Base-by-base conservation (phyloP, 2,888 invertebrate genomes). In the Macrostomum cliftonense region DNA sequence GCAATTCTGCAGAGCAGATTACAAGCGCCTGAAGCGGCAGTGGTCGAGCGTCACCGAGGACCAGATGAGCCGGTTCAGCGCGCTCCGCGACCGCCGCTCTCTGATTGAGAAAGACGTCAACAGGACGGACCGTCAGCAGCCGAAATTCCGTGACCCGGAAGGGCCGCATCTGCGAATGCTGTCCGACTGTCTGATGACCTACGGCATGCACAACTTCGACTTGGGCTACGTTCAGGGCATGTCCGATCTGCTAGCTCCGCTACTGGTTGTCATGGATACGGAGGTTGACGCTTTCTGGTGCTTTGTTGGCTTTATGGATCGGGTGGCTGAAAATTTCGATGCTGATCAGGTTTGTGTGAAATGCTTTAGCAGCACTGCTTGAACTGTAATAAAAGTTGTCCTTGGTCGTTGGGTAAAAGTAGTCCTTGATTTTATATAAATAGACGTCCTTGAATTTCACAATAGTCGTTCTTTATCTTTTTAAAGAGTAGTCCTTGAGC, bases 201-300 rank as follows among this genome's bases (percentile, higher is more conserved):
- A 95, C 65, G 82, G 88, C 39, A 93, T 95, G 95, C 93, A 88
- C 66, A 89, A 95, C 74, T 95, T 95, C 68, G 93, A 95, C 72
- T 74, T 54, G 72, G 74, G 74, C 38, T 75, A 75, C 60, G 74
- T 84, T 0, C 85, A 91, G 70, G 97, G 97, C 20, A 97, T 97
- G 97, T 89, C 88, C 60, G 97, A 97, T 71, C 76, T 95, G 46
- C 71, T 95, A 48, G 85, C 91, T 7, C 95, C 95, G 0, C 79
- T 97, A 59, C 72, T 95, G 48, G 78, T 82, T 62, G 76, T 93
- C 43, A 76, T 91, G 75, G 80, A 82, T 55, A 82, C 86, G 64
- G 97, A 97, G 70, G 85, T 86, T 2, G 91, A 93, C 66, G 81
- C 87, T 0, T 97, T 97, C 73, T 97, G 95, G 95, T 89, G 91